A percentile compares a stretch with the other conserved stretches of the same genome.
Conservation (phyloP, 2,888 invertebrate genomes). For the Chymomyza fuscimana region DNA sequence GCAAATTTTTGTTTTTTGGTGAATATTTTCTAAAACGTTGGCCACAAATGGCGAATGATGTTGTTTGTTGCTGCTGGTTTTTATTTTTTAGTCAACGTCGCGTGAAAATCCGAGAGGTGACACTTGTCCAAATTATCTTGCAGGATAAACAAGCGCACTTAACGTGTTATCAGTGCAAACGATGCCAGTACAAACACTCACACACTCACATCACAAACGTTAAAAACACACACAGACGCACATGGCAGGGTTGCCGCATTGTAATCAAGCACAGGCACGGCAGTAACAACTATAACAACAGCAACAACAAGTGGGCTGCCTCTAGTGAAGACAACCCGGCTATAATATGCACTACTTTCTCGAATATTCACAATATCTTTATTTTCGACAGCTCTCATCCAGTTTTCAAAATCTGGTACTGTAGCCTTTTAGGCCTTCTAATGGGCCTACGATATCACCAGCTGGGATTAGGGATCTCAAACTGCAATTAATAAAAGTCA, state of each 20-base stretch:
- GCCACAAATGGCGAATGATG: conserved; percentile 3
- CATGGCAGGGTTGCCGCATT: conserved; percentile 47
- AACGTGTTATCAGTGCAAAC: conserved; percentile 70
- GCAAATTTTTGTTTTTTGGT: not conserved
- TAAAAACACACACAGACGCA: conserved; percentile 11
- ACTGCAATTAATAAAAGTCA: no score
- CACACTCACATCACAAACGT: conserved; percentile 7
- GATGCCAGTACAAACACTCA: conserved; percentile 42
- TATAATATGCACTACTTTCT: no score
- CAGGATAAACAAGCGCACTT: conserved; percentile 72
- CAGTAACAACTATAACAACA: conserved; percentile 21
- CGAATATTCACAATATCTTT: no score
- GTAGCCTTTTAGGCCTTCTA: no score
- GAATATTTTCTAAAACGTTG: not conserved
- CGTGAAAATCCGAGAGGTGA: conserved; percentile 72
- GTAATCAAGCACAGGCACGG: conserved; percentile 69
- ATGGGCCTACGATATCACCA: no score
- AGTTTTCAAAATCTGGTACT: no score
- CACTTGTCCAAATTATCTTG: conserved; percentile 75
- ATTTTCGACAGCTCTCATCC: no score
- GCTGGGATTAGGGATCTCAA: no score
- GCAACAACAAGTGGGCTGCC: not conserved
- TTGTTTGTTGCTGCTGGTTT: conserved; percentile 21
- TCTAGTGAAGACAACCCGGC: no score
- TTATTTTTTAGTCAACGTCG: conserved; percentile 42